These are phyloP conservation scores for Toxotes jaculatrix DNA, from an alignment of 2,113 vertebrate species.

Conservation along the genomic window DNA sequence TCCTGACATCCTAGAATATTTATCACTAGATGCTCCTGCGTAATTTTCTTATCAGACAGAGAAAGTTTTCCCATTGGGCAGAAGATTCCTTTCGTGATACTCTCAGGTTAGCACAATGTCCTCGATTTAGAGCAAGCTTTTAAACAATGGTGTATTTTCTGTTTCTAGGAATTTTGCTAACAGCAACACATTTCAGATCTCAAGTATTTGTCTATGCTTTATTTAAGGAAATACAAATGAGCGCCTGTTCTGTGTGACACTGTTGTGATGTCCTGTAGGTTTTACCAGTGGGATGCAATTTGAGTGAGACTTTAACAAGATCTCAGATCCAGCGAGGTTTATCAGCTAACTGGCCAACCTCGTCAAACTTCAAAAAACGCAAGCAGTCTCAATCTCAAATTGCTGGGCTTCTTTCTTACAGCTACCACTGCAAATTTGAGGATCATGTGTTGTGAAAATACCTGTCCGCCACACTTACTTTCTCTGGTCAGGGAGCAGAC, in stretches of 20 bases:
- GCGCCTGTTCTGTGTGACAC: neutral
- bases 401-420: constrained; percentile 18
- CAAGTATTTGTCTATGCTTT: constrained; percentile 19
- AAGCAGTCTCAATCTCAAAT: constrained; percentile 39
- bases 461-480: constrained; percentile 73
- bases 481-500: constrained; percentile 60
- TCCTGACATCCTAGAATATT: constrained; percentile 5
- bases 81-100: constrained; percentile 1
- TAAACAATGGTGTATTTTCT: constrained; percentile 24
- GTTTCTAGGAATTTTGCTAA: constrained; percentile 7
- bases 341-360: neutral
- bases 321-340: constrained; percentile 12
- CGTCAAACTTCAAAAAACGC: neutral
- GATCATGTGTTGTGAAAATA: constrained; percentile 72
- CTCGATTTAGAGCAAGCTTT: constrained; percentile 17
- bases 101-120: constrained; percentile 26
- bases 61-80: constrained; percentile 17
- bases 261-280: constrained; percentile 6
- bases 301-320: constrained; percentile 18
- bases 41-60: neutral
- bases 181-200: constrained; percentile 30
- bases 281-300: neutral
- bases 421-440: constrained; percentile 60
- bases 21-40: neutral
- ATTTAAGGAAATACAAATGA: constrained; percentile 24